Conservation (phyloP, 64 coral and sea anemone species). For the Trachythela sp. region DNA sequence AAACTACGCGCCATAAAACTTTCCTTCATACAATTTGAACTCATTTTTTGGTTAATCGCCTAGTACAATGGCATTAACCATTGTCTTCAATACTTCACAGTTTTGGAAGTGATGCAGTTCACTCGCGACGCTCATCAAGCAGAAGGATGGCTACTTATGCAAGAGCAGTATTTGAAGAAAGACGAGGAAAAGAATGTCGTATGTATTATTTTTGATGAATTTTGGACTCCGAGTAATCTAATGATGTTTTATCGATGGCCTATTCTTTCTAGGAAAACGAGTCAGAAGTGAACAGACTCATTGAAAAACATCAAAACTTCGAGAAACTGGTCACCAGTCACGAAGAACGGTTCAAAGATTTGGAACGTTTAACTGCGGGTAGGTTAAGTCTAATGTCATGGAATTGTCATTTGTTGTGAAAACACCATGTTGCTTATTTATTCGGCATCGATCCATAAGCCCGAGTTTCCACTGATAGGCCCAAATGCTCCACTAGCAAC, state of each 20-base stretch:
- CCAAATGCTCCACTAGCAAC: too few relatives aligned
- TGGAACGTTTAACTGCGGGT: constrained; percentile 93
- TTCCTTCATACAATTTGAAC: too few relatives aligned
- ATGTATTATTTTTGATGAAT: neutral
- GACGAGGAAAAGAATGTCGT: constrained; percentile 7
- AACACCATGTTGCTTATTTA: too few relatives aligned
- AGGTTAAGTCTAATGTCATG: neutral
- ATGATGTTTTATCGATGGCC: neutral
- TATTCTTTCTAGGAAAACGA: constrained; percentile 60
- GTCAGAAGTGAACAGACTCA: constrained; percentile 89
- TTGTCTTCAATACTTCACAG: constrained; percentile 18
- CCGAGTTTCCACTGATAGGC: too few relatives aligned
- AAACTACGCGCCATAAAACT: too few relatives aligned
- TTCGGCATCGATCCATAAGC: too few relatives aligned
- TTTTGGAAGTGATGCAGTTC: constrained; percentile 99
- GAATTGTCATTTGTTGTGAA: too few relatives aligned
- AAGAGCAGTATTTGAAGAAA: constrained; percentile 74
- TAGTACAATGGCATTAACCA: neutral
- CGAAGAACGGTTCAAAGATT: constrained; percentile 76
- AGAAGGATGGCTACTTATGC: constrained; percentile 82
- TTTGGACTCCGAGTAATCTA: neutral
- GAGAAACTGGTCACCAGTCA: constrained; percentile 84
- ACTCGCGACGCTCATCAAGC: constrained; percentile 90
- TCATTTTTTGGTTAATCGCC: neutral
- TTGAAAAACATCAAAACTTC: constrained; percentile 91